Evolutionary conservation across 1,140 invertebrate species (phyloP), one percentile per base, ranked within the genome.

Genomic region (Rhizoglyphus robini): DNA sequence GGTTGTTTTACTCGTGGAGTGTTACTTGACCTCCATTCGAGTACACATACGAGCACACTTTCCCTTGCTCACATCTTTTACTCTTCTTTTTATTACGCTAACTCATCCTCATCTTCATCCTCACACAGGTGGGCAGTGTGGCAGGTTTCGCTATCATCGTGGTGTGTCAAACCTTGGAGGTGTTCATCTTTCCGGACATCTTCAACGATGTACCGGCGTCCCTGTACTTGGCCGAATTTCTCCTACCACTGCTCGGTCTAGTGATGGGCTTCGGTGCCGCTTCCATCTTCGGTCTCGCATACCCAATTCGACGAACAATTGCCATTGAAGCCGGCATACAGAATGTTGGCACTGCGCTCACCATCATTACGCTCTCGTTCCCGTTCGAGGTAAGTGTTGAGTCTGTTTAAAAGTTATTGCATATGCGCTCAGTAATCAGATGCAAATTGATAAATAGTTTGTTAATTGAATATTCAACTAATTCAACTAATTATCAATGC

Each of bases 271-370:
- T 73, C 65, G 5, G 67, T 15, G 67, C 74, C 0, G 74, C 76
- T 2, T 69, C 66, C 57, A 30, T 78, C 4, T 73, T 70, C 47
- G 67, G 74, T 25, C 70, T 72, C 68, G 65, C 69, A 38, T 65
- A 70, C 25, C 27, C 66, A 25, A 67, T 70, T 23, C 31, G 73
- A 32, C 67, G 76, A 64, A 78, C 77, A 4, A 73, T 78, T 54
- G 74, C 75, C 18, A 74, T 78, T 30, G 77, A 78, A 69, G 75
- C 74, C 0, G 76, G 77, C 15, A 74, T 78, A 29, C 77, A 78
- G 49, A 78, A 78, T 69, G 73, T 78, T 41, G 73, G 73, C 23
- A 72, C 72, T 13, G 71, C 73, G 2, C 36, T 74, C 1, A 70
- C 72, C 8, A 70, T 74, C 11, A 69, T 71, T 47, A 67, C 72